These are phyloP conservation scores for Indicator indicator DNA, from an alignment of 2,113 vertebrate species.

Conservation along the genomic window DNA sequence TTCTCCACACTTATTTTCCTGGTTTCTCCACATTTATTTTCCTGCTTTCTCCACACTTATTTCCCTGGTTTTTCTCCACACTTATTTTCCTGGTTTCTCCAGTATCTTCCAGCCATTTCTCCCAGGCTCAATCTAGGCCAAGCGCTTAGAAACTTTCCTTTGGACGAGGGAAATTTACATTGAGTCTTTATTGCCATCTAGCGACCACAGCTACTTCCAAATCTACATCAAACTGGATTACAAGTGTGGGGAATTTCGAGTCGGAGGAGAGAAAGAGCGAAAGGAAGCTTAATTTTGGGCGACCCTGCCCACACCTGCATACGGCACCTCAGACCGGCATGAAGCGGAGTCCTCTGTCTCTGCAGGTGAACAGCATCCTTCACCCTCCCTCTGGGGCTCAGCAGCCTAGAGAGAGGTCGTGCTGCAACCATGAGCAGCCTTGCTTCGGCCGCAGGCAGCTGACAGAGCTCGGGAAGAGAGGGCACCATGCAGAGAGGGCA, in stretches of 20 bases:
- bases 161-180: background rate
- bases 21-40: background rate
- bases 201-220: background rate
- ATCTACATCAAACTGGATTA: background rate
- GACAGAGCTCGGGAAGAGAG: background rate
- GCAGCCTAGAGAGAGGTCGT: fast-evolving
- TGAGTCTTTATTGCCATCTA: conserved; percentile 25
- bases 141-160: fast-evolving
- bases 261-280: background rate
- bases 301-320: fast-evolving
- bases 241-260: background rate
- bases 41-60: background rate
- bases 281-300: background rate
- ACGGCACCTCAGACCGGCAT: fast-evolving
- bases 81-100: background rate
- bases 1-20: background rate
- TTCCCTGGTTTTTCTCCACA: background rate
- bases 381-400: too few species aligned
- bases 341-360: fast-evolving
- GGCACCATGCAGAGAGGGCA: fast-evolving
- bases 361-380: background rate
- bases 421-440: background rate
- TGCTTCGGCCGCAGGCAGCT: background rate
- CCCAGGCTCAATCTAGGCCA: background rate
- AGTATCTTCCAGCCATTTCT: too few species aligned